phyloP scores from a whole-genome alignment of 2,888 invertebrate genomes.

The Callinectes sapidus region DNA sequence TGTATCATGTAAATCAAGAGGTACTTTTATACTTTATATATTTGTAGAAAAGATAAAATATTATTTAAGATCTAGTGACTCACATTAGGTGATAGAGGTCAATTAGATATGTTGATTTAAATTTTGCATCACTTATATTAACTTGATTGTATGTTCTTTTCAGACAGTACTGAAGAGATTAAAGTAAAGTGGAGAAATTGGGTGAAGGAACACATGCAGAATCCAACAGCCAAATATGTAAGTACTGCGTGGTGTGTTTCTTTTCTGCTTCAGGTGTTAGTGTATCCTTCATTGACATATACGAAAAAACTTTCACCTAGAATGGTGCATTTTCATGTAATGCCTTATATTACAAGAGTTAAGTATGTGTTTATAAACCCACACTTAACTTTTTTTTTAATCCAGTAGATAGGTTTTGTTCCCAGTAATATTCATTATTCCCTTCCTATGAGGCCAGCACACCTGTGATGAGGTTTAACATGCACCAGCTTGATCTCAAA shows the following conservation, averaged over 20 bases:
- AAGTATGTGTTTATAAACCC: background rate
- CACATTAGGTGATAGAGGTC: background rate
- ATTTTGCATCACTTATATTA: background rate
- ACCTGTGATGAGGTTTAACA: too few species aligned
- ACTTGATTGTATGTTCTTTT: background rate
- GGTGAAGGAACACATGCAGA: slow-evolving; percentile 48
- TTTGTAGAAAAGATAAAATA: too few species aligned
- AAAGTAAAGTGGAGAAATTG: slow-evolving; percentile 52
- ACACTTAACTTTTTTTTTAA: background rate
- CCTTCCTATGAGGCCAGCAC: too few species aligned
- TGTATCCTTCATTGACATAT: background rate
- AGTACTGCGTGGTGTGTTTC: background rate
- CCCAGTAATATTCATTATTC: too few species aligned
- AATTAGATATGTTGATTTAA: too few species aligned
- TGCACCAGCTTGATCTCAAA: too few species aligned
- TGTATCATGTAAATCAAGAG: too few species aligned
- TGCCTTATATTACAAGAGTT: background rate
- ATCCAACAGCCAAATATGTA: slow-evolving; percentile 56
- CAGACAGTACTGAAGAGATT: slow-evolving; percentile 46
- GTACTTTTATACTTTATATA: too few species aligned
- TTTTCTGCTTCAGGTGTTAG: background rate
- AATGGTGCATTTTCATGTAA: background rate
- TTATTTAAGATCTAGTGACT: background rate
- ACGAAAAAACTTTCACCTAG: too few species aligned
- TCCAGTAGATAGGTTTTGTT: background rate